Evolutionary conservation across 2,113 vertebrate genomes (phyloP), one percentile per base, ranked within the genome.

Genomic region (Orientallactaga bullata): DNA sequence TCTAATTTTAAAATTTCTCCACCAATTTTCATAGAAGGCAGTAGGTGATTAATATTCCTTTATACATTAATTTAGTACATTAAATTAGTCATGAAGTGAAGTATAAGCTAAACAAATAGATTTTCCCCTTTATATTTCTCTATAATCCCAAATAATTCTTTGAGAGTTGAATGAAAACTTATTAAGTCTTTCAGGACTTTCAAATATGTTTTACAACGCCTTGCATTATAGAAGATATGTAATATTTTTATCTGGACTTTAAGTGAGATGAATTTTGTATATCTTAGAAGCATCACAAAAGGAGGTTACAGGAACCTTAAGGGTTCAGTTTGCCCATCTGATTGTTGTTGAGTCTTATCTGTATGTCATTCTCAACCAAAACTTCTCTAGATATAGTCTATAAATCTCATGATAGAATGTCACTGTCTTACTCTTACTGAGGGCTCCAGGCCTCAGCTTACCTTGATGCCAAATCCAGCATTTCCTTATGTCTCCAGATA

Each of bases 1-100:
- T 86, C 81, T 73, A 42, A 66, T 92, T 96, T 79, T 60, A 51
- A 90, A 61, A 71, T 89, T 92, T 92, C 26, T 85, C 76, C 3
- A 10, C 76, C 3, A 10, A 83, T 24, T 73, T 93, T 77, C 9
- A n/a, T 2, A 78, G n/a, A 89, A 84, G n/a, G 73, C 82, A n/a
- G 65, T 82, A 85, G 63, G 26, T 92, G 47, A 73, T 81, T 42
- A 81, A 55, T 69, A 55, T 47, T 26, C 39, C 17, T 80, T 72
- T 60, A 72, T 88, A 91, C 13, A 72, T 42, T 51, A 84, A 66
- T 72, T 80, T 55, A 15, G 68, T 88, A 89, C 17, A 72, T 28
- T 42, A 68, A 87, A 72, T 72, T 80, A 5, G 37, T 90, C 91
- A 18, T 23, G 73, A 85, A 78, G 5, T n/a, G 23, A 85, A 47